Base-by-base conservation (phyloP, 2,113 vertebrate genomes). In the Alouatta palliata region DNA sequence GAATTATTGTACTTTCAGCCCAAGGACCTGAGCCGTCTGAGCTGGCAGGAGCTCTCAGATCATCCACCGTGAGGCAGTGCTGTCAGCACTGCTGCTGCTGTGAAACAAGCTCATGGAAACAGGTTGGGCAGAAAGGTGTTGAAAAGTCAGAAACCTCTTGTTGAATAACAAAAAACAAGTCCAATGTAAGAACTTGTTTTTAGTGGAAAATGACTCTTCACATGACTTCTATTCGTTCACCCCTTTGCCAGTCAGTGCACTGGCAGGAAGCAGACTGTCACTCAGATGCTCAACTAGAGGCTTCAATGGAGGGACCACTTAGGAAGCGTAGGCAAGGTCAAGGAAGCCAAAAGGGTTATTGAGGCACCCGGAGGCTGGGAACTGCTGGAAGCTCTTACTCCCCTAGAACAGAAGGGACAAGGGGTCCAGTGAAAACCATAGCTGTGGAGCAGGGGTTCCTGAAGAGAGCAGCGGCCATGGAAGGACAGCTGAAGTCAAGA, bases 181-280 rank as follows among this genome's bases (percentile, higher is more conserved):
- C 70, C 40, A 35, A 4, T 6, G 32, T 49, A 52, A 80, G 90
- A 81, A 68, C 93, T 91, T 88, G 77, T 79, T 88, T 92, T 61
- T 14, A 88, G 49, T 81, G 79, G 90, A 97, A 92, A 93, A 76
- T 91, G 61, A 61, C 35, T 35, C 81, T n/a, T 80, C 5, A 3
- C 0, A 0, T 64, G 86, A 79, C 45, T 58, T 80, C 45, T 37
- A 4, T 35, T 4, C 32, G 30, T 35, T 80, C 45, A 49, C 64
- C 52, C 87, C 27, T 66, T 58, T 25, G n/a, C 4, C n/a, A n/a
- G 25, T 9, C 45, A 37, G 49, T 43, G 43, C 0, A 0, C 66
- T 40, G 73, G 32, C 43, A 86, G 77, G 75, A 93, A 91, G 83
- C 11, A n/a, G 76, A 94, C 45, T 85, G 71, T 73, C 87, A 14